A percentile compares a stretch with the other conserved stretches of the same genome.
Evolutionary conservation across 1,140 invertebrate species (phyloP).

Genomic region (Heterodera carotae): DNA sequence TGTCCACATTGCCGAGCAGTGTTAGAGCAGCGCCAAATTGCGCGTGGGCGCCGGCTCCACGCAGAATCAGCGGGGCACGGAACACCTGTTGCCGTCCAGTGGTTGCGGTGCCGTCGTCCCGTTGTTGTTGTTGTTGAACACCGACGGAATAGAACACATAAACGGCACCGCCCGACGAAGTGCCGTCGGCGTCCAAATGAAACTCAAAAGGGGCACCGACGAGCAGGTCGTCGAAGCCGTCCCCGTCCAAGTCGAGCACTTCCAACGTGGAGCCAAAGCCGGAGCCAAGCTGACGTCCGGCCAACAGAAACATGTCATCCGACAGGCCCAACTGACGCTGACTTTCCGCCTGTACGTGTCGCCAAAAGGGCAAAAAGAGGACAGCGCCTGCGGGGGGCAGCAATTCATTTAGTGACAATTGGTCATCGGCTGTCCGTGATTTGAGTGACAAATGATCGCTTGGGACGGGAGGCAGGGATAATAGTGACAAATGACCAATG

Average conservation of each 20-base stretch:
- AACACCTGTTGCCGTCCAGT: constrained; percentile 50
- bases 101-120: no score
- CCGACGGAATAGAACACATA: constrained; percentile 79
- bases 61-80: constrained; percentile 50
- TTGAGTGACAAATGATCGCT: no score
- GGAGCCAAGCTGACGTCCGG: constrained; percentile 59
- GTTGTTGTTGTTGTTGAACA: constrained; percentile 18
- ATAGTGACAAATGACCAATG: no score
- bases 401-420: not conserved
- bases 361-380: constrained; percentile 57
- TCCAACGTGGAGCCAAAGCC: constrained; percentile 59
- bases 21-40: constrained; percentile 74
- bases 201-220: constrained; percentile 91
- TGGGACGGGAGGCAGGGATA: no score
- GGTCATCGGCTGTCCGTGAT: no score
- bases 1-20: constrained; percentile 84
- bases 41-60: constrained; percentile 45
- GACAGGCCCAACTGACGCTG: constrained; percentile 46
- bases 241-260: constrained; percentile 62
- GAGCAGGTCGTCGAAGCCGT: constrained; percentile 76
- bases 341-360: constrained; percentile 45
- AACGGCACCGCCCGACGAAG: constrained; percentile 77
- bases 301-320: constrained; percentile 49
- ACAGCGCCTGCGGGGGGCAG: constrained; percentile 45
- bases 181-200: constrained; percentile 62